These are phyloP conservation scores for Philhelius pedissequus DNA, from an alignment of 2,888 invertebrate species.

Conservation along the genomic window DNA sequence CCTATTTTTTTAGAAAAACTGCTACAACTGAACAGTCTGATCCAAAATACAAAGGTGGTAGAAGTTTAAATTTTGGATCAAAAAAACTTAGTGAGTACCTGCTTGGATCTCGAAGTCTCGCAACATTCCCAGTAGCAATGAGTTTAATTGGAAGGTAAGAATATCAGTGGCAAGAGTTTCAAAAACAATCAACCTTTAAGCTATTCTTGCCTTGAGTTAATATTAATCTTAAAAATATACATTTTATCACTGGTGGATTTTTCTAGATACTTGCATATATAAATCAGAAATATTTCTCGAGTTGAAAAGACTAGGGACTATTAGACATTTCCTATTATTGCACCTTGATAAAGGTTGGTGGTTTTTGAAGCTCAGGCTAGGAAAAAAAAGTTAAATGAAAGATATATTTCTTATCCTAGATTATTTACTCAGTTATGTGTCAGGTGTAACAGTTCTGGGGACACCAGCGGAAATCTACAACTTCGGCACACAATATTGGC, in stretches of 20 bases:
- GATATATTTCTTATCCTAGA: conserved; percentile 12
- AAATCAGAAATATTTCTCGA: not conserved
- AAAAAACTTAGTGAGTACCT: conserved; percentile 86
- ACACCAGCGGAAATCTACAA: conserved; percentile 93
- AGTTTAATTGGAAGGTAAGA: conserved; percentile 89
- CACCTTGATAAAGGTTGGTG: not conserved
- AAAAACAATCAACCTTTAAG: conserved; percentile 7
- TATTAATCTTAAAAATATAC: not conserved
- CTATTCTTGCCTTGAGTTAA: not conserved
- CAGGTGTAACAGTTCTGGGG: conserved; percentile 92
- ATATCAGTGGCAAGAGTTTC: conserved; percentile 18
- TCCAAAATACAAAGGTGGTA: conserved; percentile 23
- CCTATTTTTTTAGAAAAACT: conserved; percentile 32
- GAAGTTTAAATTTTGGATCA: conserved; percentile 77
- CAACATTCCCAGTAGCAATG: conserved; percentile 90
- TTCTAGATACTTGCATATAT: not conserved
- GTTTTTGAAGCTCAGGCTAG: conserved; percentile 17
- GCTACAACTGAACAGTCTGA: conserved; percentile 54
- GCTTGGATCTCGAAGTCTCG: conserved; percentile 86
- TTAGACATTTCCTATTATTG: not conserved
- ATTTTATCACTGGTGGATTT: not conserved
- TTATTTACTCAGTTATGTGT: conserved; percentile 84
- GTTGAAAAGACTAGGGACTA: too few relatives aligned
- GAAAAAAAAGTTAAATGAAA: not conserved
- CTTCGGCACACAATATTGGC: conserved; percentile 90